Evolutionary conservation across 1,140 invertebrate genomes (phyloP).

Genomic region (Zaprionus gabonicus): DNA sequence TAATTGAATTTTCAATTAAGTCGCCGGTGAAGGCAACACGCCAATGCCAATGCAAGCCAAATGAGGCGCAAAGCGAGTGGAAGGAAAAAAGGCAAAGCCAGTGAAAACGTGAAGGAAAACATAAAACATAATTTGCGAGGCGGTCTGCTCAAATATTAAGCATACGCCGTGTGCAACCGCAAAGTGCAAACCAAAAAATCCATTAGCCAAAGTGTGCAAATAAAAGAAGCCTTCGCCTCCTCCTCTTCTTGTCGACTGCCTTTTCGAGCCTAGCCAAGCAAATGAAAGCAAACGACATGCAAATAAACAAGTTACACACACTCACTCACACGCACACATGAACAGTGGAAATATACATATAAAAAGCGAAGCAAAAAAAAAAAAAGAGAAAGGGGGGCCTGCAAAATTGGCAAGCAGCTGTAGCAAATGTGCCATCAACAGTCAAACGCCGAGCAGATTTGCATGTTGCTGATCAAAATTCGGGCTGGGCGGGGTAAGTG

Average conservation of each 20-base stretch:
- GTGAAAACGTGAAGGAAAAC: conserved; percentile 3
- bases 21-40: conserved; percentile 31
- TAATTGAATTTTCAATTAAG: conserved; percentile 83
- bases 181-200: conserved; percentile 66
- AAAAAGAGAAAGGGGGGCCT: conserved; percentile 4
- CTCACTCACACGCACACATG: conserved; percentile 37
- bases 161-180: conserved; percentile 77
- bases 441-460: conserved; percentile 69
- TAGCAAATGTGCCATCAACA: conserved; percentile 78
- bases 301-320: conserved; percentile 69
- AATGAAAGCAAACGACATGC: conserved; percentile 76
- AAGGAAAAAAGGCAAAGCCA: not conserved
- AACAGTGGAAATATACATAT: conserved; percentile 14
- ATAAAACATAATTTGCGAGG: conserved; percentile 63
- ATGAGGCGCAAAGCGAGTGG: conserved; percentile 48
- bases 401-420: conserved; percentile 47
- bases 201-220: conserved; percentile 80
- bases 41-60: conserved; percentile 64
- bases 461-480: conserved; percentile 68
- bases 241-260: conserved; percentile 23
- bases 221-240: conserved; percentile 40
- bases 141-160: conserved; percentile 69
- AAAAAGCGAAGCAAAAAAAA: conserved; percentile 28
- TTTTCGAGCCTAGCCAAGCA: conserved; percentile 63
- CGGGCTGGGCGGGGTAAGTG: conserved; percentile 32